Evolutionary conservation across 2,888 invertebrate genomes (phyloP).

Genomic region (Rhopalosiphum nymphaeae): DNA sequence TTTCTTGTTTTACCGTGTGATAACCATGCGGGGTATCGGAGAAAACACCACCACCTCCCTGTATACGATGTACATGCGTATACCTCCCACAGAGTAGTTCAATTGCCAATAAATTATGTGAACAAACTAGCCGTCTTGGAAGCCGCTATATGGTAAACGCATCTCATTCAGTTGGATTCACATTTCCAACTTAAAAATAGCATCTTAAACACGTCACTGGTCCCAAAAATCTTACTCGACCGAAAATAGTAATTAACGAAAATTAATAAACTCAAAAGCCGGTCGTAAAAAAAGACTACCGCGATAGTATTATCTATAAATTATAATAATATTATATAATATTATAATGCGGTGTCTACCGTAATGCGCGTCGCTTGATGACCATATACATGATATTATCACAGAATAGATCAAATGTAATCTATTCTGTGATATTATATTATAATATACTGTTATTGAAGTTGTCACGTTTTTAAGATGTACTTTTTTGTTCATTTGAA

Average conservation of each 20-base stretch:
- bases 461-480: neutral
- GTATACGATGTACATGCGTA: neutral
- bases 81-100: neutral
- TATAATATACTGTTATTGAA: neutral
- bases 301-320: neutral
- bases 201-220: conserved; percentile 29
- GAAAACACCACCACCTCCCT: neutral
- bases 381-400: neutral
- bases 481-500: conserved; percentile 3
- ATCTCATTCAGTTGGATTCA: conserved; percentile 5
- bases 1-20: neutral
- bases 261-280: conserved; percentile 8
- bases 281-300: neutral
- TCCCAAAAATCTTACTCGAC: neutral
- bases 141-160: neutral
- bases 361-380: neutral
- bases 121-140: neutral
- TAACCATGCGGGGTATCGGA: neutral
- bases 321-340: neutral
- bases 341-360: neutral
- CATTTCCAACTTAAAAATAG: conserved; percentile 43
- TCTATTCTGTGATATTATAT: neutral
- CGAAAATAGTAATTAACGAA: conserved; percentile 20
- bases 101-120: conserved; percentile 13
- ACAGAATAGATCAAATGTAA: neutral